A percentile compares a stretch with the other conserved stretches of the same genome.
phyloP scores from a whole-genome alignment of 2,888 invertebrate species.

The Carterocephalus palaemon region DNA sequence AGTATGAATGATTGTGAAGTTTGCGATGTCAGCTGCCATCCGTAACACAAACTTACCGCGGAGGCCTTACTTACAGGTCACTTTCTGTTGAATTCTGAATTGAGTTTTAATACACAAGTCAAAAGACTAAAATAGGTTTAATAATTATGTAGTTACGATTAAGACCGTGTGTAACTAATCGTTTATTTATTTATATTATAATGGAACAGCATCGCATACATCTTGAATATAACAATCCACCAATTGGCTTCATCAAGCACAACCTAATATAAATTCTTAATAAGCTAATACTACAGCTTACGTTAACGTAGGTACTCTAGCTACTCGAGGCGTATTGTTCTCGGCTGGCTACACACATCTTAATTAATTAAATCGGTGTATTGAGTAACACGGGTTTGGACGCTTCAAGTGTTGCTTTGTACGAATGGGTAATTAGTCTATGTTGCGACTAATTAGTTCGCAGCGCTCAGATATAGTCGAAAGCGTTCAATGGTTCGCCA shows the following conservation, averaged over 20 bases:
- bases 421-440: conserved; percentile 2
- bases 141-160: no score
- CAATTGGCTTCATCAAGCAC: neutral
- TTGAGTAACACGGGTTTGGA: conserved; percentile 4
- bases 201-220: neutral
- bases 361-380: conserved; percentile 9
- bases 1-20: no score
- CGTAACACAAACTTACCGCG: no score
- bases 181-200: no score
- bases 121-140: no score
- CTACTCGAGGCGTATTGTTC: conserved; percentile 1
- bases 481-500: no score
- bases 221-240: neutral
- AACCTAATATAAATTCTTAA: conserved; percentile 1
- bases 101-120: no score
- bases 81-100: no score
- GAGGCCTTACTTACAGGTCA: no score
- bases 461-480: neutral
- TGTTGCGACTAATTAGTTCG: conserved; percentile 5
- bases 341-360: neutral
- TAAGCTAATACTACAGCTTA: neutral
- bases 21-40: no score
- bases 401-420: conserved; percentile 9
- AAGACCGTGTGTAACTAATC: no score
- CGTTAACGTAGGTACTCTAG: no score